These are phyloP conservation scores for Brenthis ino DNA, from an alignment of 2,888 invertebrate genomes.

Conservation along the genomic window DNA sequence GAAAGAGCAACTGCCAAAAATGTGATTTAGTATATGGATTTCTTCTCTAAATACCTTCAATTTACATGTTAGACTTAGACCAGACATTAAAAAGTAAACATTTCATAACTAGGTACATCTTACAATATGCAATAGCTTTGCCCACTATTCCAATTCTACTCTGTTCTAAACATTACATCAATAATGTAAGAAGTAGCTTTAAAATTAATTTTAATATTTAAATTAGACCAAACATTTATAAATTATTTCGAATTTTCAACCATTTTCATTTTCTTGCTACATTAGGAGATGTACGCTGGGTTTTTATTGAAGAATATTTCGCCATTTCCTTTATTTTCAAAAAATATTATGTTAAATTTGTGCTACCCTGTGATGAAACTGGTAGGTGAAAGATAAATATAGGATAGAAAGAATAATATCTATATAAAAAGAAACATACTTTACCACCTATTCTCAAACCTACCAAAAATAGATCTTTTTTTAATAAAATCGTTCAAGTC, in stretches of 20 bases:
- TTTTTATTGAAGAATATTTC: constrained; percentile 22
- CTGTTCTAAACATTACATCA: constrained; percentile 28
- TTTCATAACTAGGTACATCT: not conserved
- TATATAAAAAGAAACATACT: too few relatives aligned
- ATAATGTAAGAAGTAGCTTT: constrained; percentile 21
- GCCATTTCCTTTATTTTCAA: too few relatives aligned
- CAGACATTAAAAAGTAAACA: not conserved
- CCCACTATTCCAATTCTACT: constrained; percentile 26
- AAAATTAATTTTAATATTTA: constrained; percentile 20
- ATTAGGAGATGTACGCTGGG: constrained; percentile 21
- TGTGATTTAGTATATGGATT: too few relatives aligned
- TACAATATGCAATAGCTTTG: constrained; percentile 34
- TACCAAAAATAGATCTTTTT: too few relatives aligned
- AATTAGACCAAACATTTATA: constrained; percentile 33
- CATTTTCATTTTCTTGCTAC: constrained; percentile 7
- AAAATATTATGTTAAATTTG: too few relatives aligned
- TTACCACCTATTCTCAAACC: too few relatives aligned
- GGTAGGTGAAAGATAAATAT: too few relatives aligned
- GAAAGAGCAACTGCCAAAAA: too few relatives aligned
- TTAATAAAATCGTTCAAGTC: too few relatives aligned
- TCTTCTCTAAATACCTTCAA: too few relatives aligned
- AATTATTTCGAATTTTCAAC: constrained; percentile 27
- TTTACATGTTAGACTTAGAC: not conserved
- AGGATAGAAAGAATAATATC: too few relatives aligned
- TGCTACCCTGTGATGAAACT: too few relatives aligned